These are phyloP conservation scores for Athalia rosae DNA, from an alignment of 2,888 invertebrate species.

Conservation along the genomic window DNA sequence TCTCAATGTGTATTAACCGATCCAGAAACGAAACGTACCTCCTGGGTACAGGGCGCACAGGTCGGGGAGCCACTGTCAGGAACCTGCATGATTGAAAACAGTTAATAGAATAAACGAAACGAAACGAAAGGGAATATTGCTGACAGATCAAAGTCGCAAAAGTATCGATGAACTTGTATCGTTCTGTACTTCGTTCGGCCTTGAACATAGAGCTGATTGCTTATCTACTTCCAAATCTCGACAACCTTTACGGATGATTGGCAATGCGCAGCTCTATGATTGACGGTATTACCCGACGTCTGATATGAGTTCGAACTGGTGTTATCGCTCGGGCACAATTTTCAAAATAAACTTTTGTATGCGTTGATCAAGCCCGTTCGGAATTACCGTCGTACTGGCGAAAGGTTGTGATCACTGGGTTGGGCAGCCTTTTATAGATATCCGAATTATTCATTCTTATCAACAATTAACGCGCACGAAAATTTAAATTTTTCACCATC, in stretches of 20 bases:
- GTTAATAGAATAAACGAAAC: no score
- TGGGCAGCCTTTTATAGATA: background rate
- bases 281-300: no score
- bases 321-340: no score
- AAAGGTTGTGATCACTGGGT: background rate
- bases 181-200: no score
- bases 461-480: background rate
- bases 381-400: background rate
- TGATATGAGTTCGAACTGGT: no score
- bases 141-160: background rate
- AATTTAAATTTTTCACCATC: conserved; percentile 52
- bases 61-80: conserved; percentile 53
- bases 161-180: background rate
- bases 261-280: no score
- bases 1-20: conserved; percentile 54
- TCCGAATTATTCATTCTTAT: background rate
- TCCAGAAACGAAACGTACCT: conserved; percentile 57
- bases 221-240: no score
- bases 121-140: background rate
- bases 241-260: no score
- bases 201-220: no score
- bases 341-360: no score
- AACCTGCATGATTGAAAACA: conserved; percentile 51
- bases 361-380: no score
- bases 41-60: conserved; percentile 50